phyloP scores from a whole-genome alignment of 2,888 invertebrate species.

The Zonitis immaculata region DNA sequence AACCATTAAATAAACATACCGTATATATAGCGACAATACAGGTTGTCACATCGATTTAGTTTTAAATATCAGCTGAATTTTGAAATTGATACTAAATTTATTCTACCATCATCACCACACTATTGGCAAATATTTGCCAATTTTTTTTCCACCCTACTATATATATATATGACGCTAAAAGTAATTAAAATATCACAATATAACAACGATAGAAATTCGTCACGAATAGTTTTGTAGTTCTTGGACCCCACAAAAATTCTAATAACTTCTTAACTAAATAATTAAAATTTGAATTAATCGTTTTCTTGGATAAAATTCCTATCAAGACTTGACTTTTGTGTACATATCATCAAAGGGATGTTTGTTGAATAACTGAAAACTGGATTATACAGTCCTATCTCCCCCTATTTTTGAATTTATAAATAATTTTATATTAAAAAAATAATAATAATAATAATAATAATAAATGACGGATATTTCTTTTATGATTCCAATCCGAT shows the following conservation, averaged over 20 bases:
- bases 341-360: constrained; percentile 1
- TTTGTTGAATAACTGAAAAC: background rate
- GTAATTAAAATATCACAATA: no score
- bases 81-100: background rate
- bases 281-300: no score
- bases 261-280: no score
- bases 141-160: background rate
- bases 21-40: background rate
- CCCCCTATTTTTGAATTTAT: no score
- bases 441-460: no score
- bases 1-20: background rate
- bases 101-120: background rate
- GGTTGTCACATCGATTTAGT: background rate
- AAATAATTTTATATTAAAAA: background rate
- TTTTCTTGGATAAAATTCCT: no score
- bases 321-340: no score
- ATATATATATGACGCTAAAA: no score
- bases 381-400: no score
- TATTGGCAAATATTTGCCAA: background rate
- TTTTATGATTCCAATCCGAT: background rate
- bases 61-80: background rate
- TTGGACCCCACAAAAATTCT: background rate
- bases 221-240: background rate
- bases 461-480: background rate
- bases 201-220: background rate